Conservation (phyloP, 2,113 vertebrate genomes). For the Thunnus thynnus region DNA sequence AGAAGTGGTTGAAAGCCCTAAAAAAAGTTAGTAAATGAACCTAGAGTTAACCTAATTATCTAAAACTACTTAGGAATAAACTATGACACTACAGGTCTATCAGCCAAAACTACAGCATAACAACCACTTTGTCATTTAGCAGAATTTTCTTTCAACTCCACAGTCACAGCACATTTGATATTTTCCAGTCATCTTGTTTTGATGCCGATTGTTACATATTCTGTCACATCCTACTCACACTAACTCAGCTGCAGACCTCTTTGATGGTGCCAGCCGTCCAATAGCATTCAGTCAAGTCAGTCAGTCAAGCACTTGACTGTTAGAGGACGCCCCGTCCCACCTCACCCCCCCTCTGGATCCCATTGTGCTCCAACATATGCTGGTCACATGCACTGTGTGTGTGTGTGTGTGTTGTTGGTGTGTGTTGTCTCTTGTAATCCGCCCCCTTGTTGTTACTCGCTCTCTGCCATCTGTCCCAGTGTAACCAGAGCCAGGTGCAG, state of each 20-base stretch:
- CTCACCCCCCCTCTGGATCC: conserved; percentile 34
- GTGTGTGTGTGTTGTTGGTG: conserved; percentile 38
- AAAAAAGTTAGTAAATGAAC: too few relatives aligned
- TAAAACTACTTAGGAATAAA: too few relatives aligned
- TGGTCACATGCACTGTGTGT: conserved; percentile 38
- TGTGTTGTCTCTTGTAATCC: conserved; percentile 56
- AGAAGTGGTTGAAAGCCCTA: too few relatives aligned
- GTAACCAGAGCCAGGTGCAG: conserved; percentile 76
- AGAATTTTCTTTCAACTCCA: too few relatives aligned
- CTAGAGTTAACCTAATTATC: too few relatives aligned
- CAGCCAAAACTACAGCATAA: too few relatives aligned
- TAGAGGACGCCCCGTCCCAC: neutral
- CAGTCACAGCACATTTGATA: too few relatives aligned
- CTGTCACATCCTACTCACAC: neutral
- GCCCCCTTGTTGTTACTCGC: conserved; percentile 39
- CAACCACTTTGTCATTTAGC: too few relatives aligned
- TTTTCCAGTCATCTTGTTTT: too few relatives aligned
- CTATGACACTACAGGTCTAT: too few relatives aligned
- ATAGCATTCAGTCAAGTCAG: conserved; percentile 6
- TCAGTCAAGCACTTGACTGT: conserved; percentile 2
- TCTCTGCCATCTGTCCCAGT: conserved; percentile 80
- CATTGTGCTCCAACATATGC: conserved; percentile 67
- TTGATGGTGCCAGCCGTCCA: neutral
- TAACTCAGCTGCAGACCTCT: neutral
- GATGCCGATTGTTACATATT: too few relatives aligned